These are phyloP conservation scores for Synaphobranchus kaupii DNA, from an alignment of 2,797 vertebrate genomes.

Conservation along the genomic window DNA sequence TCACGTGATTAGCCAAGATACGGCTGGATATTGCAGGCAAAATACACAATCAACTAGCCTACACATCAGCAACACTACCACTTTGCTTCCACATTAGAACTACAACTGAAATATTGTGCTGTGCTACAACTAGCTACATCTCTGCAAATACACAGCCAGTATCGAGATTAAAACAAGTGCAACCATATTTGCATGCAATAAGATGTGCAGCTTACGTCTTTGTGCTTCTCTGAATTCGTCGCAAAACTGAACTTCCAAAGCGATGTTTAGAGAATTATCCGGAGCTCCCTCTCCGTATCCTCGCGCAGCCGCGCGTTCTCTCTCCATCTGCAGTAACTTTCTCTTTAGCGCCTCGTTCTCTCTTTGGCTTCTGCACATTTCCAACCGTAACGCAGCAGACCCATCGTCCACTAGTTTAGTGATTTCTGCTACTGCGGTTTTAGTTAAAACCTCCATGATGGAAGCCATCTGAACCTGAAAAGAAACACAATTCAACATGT, in stretches of 20 bases:
- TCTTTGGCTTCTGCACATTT: background rate
- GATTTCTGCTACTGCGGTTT: background rate
- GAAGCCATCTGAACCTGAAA: background rate
- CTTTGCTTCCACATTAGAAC: too few relatives aligned
- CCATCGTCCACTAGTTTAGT: background rate
- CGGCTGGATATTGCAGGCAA: too few relatives aligned
- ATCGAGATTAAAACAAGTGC: too few relatives aligned
- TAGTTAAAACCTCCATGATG: conserved; percentile 9
- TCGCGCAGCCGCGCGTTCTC: background rate
- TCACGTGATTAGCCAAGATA: too few relatives aligned
- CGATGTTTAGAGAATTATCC: too few relatives aligned
- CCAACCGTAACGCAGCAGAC: background rate
- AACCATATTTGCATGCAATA: too few relatives aligned
- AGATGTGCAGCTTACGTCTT: background rate
- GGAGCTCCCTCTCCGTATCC: background rate
- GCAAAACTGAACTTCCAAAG: too few relatives aligned
- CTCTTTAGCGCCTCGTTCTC: background rate
- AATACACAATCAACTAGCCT: too few relatives aligned
- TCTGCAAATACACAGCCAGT: too few relatives aligned
- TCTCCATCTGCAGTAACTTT: background rate
- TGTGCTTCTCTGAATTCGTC: background rate
- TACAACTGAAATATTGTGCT: too few relatives aligned
- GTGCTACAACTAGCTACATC: too few relatives aligned
- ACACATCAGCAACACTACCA: too few relatives aligned
- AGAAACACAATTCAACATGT: background rate